Evolutionary conservation across 2,797 vertebrate genomes (phyloP).

Genomic region (Prunella strophiata): DNA sequence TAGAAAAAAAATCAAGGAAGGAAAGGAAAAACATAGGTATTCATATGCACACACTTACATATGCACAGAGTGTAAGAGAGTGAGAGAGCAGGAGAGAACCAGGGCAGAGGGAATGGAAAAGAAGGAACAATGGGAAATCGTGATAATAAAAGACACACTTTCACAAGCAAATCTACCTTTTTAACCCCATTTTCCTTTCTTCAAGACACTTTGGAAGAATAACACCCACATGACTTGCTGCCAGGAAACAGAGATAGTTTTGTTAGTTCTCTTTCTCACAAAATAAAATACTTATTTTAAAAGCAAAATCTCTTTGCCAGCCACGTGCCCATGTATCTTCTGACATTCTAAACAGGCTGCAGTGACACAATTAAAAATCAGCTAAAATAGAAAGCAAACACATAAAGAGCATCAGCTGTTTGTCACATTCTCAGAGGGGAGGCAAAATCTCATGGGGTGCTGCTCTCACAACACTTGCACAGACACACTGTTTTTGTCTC

Average conservation of each 20-base stretch:
- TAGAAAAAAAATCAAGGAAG: neutral
- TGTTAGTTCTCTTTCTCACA: neutral
- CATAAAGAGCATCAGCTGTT: neutral
- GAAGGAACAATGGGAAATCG: neutral
- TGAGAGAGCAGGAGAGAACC: neutral
- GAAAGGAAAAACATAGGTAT: neutral
- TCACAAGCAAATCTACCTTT: neutral
- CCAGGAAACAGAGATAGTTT: slow-evolving; percentile 7
- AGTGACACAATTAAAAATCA: neutral
- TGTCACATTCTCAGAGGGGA: neutral
- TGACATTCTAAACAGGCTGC: neutral
- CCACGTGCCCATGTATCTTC: neutral
- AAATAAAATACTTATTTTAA: neutral
- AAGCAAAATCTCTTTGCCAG: neutral
- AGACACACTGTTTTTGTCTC: neutral
- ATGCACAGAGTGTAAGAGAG: neutral
- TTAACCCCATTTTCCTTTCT: neutral
- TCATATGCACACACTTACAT: accelerated
- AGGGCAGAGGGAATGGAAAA: neutral
- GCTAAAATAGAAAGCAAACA: slow-evolving; percentile 3
- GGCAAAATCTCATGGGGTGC: neutral
- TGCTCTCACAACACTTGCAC: neutral
- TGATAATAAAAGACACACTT: neutral
- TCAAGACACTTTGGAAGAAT: neutral
- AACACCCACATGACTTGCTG: neutral